phyloP scores from a whole-genome alignment of 2,797 vertebrate species.

The Notolabrus celidotus region DNA sequence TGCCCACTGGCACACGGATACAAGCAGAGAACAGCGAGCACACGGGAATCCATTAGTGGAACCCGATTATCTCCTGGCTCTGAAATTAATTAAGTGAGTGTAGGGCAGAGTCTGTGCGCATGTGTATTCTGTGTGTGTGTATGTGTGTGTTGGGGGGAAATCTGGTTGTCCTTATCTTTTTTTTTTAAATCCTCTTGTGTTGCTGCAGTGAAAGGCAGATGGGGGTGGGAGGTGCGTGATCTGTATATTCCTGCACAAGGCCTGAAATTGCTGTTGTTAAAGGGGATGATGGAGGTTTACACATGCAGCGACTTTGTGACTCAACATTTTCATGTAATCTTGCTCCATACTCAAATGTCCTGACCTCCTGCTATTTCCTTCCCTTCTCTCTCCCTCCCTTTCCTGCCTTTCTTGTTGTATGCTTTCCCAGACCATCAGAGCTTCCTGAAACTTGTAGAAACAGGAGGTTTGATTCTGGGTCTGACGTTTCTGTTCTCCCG shows the following conservation, averaged over 20 bases:
- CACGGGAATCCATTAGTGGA: conserved; percentile 84
- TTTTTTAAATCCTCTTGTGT: conserved; percentile 71
- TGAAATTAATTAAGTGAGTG: conserved; percentile 84
- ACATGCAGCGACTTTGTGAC: conserved; percentile 33
- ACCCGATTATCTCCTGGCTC: conserved; percentile 84
- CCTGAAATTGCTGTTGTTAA: conserved; percentile 45
- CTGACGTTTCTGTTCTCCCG: conserved; percentile 6
- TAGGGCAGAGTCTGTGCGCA: conserved; percentile 42
- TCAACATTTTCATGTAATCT: conserved; percentile 55
- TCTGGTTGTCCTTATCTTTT: conserved; percentile 62
- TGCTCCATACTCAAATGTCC: conserved; percentile 31
- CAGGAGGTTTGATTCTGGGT: conserved; percentile 12
- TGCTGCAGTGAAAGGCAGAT: conserved; percentile 66
- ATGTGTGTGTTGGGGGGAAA: conserved; percentile 38
- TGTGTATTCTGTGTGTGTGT: conserved; percentile 60
- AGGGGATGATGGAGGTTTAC: conserved; percentile 13
- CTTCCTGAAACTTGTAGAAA: conserved; percentile 41
- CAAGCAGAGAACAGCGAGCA: conserved; percentile 65
- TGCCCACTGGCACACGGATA: conserved; percentile 76
- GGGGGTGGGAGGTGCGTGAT: conserved; percentile 58
- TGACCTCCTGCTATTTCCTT: conserved; percentile 19
- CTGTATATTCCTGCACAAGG: conserved; percentile 45
- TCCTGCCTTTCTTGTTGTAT: conserved; percentile 15
- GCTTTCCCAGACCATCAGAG: conserved; percentile 5
- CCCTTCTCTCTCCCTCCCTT: conserved; percentile 17